Percentiles rank a stretch among this genome's conserved stretches.
These are phyloP conservation scores for Erebia palarica DNA, from an alignment of 2,888 invertebrate genomes.

Conservation along the genomic window DNA sequence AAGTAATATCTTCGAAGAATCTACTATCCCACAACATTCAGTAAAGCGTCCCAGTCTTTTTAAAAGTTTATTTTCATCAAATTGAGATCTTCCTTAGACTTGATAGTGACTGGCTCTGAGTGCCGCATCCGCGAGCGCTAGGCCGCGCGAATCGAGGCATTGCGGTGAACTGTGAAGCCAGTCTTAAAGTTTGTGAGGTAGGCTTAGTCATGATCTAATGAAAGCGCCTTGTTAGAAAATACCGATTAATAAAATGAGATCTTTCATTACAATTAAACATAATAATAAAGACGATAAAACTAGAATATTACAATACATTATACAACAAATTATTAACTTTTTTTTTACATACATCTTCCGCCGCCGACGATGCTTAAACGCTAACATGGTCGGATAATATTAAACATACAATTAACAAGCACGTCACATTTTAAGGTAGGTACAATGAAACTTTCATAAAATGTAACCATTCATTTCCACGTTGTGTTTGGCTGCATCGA, in stretches of 20 bases:
- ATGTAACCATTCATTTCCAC: constrained; percentile 48
- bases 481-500: constrained; percentile 21
- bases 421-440: constrained; percentile 70
- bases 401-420: constrained; percentile 64
- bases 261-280: constrained; percentile 83
- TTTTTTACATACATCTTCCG: constrained; percentile 68
- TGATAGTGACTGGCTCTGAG: constrained; percentile 64
- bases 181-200: constrained; percentile 81
- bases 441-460: constrained; percentile 70
- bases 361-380: constrained; percentile 57
- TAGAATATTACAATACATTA: constrained; percentile 75
- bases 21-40: constrained; percentile 82
- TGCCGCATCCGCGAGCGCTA: constrained; percentile 37
- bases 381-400: constrained; percentile 60
- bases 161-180: constrained; percentile 57
- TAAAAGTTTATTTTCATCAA: constrained; percentile 81
- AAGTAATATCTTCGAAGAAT: constrained; percentile 80
- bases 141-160: constrained; percentile 38
- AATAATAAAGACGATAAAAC: constrained; percentile 79
- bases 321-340: constrained; percentile 79
- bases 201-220: constrained; percentile 82
- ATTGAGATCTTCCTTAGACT: constrained; percentile 83
- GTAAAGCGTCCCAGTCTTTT: constrained; percentile 83
- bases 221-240: constrained; percentile 83
- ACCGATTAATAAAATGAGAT: constrained; percentile 83